phyloP scores from a whole-genome alignment of 1,140 invertebrate species.

The Oncopodura yosiiana region DNA sequence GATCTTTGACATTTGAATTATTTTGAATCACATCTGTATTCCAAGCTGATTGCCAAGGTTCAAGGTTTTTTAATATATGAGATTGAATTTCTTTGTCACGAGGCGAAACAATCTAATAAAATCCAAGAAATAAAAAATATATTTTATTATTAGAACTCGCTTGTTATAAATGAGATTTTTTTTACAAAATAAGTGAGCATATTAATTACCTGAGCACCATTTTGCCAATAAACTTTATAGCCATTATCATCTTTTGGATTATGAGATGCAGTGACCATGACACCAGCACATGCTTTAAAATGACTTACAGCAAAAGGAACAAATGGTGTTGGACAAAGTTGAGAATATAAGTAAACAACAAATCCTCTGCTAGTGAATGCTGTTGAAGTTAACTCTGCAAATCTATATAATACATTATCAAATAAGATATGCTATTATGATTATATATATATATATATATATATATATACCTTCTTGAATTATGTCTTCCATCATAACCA shows the following conservation, averaged over 20 bases:
- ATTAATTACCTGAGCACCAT: conserved; percentile 65
- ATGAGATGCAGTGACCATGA: conserved; percentile 97
- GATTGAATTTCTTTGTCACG: conserved; percentile 80
- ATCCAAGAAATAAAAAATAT: conserved; percentile 1
- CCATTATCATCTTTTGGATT: conserved; percentile 99
- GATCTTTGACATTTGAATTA: conserved; percentile 19
- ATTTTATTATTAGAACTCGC: background rate
- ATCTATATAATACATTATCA: conserved; percentile 49
- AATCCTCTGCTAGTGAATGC: conserved; percentile 70
- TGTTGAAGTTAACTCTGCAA: conserved; percentile 76
- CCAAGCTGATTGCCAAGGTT: conserved; percentile 60
- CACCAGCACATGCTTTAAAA: conserved; percentile 62
- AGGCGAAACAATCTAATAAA: conserved; percentile 72
- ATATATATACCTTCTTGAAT: conserved; percentile 66
- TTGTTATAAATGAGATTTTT: background rate
- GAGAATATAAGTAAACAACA: conserved; percentile 71
- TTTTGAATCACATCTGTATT: conserved; percentile 40
- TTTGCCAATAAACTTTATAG: conserved; percentile 95
- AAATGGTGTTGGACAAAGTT: conserved; percentile 83
- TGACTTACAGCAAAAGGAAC: conserved; percentile 70
- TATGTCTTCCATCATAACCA: conserved; percentile 90
- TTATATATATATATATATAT: background rate
- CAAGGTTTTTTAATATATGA: conserved; percentile 64
- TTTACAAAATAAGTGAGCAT: background rate
- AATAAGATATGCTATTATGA: background rate